phyloP scores from a whole-genome alignment of 2,888 invertebrate species.

The Tetanocera ferruginea region DNA sequence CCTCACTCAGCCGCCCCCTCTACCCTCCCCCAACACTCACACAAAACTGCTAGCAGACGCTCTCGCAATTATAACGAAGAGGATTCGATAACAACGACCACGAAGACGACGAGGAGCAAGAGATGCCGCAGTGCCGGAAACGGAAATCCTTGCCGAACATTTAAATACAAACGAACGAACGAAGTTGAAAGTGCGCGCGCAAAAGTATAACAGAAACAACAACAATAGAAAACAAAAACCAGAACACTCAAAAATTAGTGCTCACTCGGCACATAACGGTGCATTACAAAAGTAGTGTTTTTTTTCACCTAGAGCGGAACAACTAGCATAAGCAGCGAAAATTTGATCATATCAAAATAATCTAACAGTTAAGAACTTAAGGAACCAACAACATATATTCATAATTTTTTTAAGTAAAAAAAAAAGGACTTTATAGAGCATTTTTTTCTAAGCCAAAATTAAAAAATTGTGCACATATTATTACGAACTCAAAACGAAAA shows the following conservation, averaged over 20 bases:
- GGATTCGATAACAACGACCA: background rate
- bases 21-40: background rate
- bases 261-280: background rate
- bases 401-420: too few species aligned
- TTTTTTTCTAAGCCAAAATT: background rate
- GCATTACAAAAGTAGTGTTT: background rate
- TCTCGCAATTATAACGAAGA: background rate
- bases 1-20: constrained; percentile 4
- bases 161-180: constrained; percentile 11
- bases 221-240: background rate
- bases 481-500: background rate
- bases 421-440: too few species aligned
- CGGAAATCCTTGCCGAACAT: constrained; percentile 38
- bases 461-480: background rate
- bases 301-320: background rate
- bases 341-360: constrained; percentile 4
- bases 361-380: background rate
- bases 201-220: constrained; percentile 29
- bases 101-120: background rate
- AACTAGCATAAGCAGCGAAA: constrained; percentile 2
- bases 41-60: background rate
- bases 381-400: background rate
- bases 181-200: constrained; percentile 44
- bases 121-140: constrained; percentile 29
- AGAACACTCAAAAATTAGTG: background rate